phyloP scores from a whole-genome alignment of 2,888 invertebrate species.

The Ormyrus thymus region DNA sequence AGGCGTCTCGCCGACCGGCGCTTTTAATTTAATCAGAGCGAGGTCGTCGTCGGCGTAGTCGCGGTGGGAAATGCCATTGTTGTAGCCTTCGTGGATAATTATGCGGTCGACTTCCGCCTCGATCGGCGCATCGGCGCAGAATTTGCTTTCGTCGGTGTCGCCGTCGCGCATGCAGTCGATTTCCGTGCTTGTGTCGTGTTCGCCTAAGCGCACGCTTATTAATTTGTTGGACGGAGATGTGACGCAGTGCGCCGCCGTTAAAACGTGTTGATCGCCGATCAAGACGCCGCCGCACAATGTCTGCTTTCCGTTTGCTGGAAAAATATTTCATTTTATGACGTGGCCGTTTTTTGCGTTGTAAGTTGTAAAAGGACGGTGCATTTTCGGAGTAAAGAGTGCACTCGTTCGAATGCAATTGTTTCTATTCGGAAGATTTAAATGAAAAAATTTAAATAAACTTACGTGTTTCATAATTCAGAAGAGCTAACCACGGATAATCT shows the following conservation, averaged over 20 bases:
- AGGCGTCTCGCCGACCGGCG: not conserved
- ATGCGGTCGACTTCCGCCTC: not conserved
- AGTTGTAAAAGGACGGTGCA: too few species aligned
- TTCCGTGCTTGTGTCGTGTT: not conserved
- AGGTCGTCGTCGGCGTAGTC: not conserved
- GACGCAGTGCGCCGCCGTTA: constrained; percentile 39
- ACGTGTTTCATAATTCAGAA: constrained; percentile 38
- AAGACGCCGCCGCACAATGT: constrained; percentile 37
- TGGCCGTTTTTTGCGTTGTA: too few species aligned
- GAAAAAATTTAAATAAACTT: constrained; percentile 13
- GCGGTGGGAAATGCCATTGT: not conserved
- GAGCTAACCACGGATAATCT: constrained; percentile 46
- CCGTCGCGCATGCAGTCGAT: constrained; percentile 1
- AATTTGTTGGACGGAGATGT: not conserved
- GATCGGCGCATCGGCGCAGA: not conserved
- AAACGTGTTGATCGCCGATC: constrained; percentile 22
- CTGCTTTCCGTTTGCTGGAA: constrained; percentile 14
- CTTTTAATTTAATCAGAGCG: constrained; percentile 27
- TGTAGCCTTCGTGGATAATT: constrained; percentile 8
- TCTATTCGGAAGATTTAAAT: not conserved
- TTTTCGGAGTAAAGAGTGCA: too few species aligned
- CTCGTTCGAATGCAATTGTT: too few species aligned
- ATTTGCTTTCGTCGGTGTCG: too few species aligned
- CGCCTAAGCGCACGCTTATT: constrained; percentile 20
- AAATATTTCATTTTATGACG: not conserved